phyloP scores from a whole-genome alignment of 2,888 invertebrate species.

The Phortica okadai region DNA sequence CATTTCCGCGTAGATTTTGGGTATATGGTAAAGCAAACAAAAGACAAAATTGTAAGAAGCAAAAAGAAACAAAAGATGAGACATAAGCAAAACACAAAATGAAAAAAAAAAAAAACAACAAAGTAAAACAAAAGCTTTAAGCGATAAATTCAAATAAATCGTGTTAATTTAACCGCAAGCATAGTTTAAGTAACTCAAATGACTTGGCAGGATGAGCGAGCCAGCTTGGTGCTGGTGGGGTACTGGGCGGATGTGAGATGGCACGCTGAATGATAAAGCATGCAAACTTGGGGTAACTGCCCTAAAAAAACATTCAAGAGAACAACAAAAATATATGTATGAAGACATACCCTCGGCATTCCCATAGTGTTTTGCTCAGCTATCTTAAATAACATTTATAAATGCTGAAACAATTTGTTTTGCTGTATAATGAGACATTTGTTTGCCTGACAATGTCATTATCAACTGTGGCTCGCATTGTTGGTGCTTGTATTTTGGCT shows the following conservation, averaged over 20 bases:
- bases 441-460: conserved; percentile 46
- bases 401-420: conserved; percentile 65
- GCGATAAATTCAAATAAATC: conserved; percentile 72
- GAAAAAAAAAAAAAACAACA: conserved; percentile 12
- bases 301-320: conserved; percentile 5
- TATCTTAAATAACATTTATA: conserved; percentile 60
- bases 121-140: conserved; percentile 27
- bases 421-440: conserved; percentile 63
- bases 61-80: neutral
- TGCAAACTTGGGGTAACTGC: neutral
- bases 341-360: neutral
- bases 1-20: conserved; percentile 27
- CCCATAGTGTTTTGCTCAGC: neutral
- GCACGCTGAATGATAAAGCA: neutral
- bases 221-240: neutral
- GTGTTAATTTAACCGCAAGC: conserved; percentile 72
- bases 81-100: conserved; percentile 17
- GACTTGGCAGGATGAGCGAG: conserved; percentile 26
- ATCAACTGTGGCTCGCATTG: neutral
- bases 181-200: conserved; percentile 67
- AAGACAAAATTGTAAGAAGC: conserved; percentile 19
- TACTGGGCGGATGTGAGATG: neutral
- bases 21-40: neutral
- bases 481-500: neutral
- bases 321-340: neutral